Conservation (phyloP, 1,140 invertebrate genomes). For the Lycorma delicatula region DNA sequence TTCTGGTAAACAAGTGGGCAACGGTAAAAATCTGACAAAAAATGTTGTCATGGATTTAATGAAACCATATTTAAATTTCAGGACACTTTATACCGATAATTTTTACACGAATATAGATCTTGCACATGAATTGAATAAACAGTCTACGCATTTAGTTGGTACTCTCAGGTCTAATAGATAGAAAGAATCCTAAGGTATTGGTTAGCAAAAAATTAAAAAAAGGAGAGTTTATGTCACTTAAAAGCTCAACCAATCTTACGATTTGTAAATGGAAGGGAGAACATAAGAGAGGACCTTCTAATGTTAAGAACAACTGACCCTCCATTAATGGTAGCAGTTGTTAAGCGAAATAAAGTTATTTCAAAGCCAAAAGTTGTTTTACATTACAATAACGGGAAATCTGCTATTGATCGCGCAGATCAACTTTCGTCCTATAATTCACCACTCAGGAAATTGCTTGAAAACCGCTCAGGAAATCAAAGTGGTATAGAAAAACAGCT, state of each 20-base stretch:
- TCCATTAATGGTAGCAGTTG: background rate
- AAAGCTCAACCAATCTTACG: background rate
- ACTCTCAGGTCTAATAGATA: background rate
- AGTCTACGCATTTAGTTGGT: background rate
- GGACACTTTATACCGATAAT: background rate
- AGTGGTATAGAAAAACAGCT: slow-evolving; percentile 37
- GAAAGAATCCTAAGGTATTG: background rate
- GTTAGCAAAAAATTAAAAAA: background rate
- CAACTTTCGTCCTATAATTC: slow-evolving; percentile 37
- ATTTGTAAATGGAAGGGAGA: background rate
- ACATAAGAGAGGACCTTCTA: background rate
- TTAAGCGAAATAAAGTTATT: background rate
- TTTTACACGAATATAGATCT: background rate
- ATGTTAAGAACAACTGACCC: background rate
- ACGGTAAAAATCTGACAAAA: background rate
- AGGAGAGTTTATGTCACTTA: background rate
- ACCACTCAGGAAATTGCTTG: slow-evolving; percentile 35
- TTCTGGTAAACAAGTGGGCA: slow-evolving; percentile 1
- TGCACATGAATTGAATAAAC: background rate
- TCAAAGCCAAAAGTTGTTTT: background rate
- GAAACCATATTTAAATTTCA: background rate
- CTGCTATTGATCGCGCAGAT: slow-evolving; percentile 36
- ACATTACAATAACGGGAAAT: slow-evolving; percentile 33
- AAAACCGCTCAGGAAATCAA: too few relatives aligned
- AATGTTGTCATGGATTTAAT: background rate